Conservation (phyloP, 2,888 invertebrate species). For the Seladonia tumulorum region DNA sequence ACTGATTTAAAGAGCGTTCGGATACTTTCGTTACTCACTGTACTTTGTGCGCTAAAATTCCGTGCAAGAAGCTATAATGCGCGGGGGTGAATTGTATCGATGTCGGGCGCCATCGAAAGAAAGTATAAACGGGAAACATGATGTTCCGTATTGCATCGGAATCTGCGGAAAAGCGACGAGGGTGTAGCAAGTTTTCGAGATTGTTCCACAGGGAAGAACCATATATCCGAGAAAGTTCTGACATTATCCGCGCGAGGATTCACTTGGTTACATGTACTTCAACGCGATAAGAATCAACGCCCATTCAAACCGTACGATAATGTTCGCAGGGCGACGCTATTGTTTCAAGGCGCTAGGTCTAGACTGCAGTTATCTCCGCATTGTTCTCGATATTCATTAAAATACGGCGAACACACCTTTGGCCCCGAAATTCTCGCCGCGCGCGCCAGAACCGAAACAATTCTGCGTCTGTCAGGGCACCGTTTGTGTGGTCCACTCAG, state of each 20-base stretch:
- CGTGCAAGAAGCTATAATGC: neutral
- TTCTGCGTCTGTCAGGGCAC: slow-evolving; percentile 5
- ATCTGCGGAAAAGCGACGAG: slow-evolving; percentile 32
- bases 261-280: slow-evolving; percentile 74
- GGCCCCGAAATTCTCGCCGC: slow-evolving; percentile 57
- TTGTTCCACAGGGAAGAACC: slow-evolving; percentile 50
- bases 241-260: slow-evolving; percentile 74
- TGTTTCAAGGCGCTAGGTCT: slow-evolving; percentile 74
- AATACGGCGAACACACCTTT: slow-evolving; percentile 74
- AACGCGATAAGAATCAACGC: slow-evolving; percentile 76
- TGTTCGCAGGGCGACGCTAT: slow-evolving; percentile 71
- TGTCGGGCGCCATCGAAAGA: neutral
- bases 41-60: neutral
- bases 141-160: slow-evolving; percentile 31
- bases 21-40: no score
- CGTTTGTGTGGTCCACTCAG: neutral
- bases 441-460: neutral
- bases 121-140: slow-evolving; percentile 3
- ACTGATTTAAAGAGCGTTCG: no score
- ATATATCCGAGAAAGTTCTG: slow-evolving; percentile 70
- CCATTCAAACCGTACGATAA: slow-evolving; percentile 77
- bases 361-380: slow-evolving; percentile 74
- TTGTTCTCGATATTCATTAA: slow-evolving; percentile 79
- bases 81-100: neutral
- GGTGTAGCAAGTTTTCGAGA: slow-evolving; percentile 33